These are phyloP conservation scores for Daubentonia madagascariensis DNA, from an alignment of 2,113 vertebrate genomes.

Conservation along the genomic window DNA sequence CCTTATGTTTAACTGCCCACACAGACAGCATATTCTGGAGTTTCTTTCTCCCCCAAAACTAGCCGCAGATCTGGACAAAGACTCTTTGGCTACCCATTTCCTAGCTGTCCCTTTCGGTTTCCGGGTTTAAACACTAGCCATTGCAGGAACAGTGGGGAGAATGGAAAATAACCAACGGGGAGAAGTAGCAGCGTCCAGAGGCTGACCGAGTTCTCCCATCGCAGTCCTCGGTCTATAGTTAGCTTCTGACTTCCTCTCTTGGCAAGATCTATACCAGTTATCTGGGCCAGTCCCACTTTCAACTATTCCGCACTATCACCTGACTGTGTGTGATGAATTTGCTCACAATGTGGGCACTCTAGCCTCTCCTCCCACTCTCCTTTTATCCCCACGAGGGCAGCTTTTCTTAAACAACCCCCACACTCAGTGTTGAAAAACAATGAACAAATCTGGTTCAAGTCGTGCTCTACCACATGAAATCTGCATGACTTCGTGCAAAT, in stretches of 20 bases:
- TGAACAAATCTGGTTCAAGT: not conserved
- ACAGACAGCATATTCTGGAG: not conserved
- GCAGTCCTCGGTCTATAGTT: slow-evolving; percentile 16
- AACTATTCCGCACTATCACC: not conserved
- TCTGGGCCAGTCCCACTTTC: slow-evolving; percentile 6
- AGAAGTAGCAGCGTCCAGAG: not conserved
- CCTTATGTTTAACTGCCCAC: not conserved
- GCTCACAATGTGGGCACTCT: rapidly evolving
- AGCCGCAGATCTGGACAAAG: not conserved
- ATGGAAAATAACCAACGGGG: not conserved
- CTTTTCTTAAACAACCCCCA: not conserved
- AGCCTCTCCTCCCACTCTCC: not conserved
- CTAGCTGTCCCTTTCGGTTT: not conserved
- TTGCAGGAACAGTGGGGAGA: not conserved
- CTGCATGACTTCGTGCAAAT: not conserved
- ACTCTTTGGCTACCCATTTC: not conserved
- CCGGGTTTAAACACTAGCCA: not conserved
- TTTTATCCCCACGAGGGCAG: rapidly evolving
- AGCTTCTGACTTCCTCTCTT: slow-evolving; percentile 38
- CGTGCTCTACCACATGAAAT: not conserved
- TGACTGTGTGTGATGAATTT: not conserved
- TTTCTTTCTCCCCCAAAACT: not conserved
- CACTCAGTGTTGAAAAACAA: not conserved
- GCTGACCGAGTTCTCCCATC: not conserved
- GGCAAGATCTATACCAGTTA: not conserved